Percentiles rank a stretch among this genome's conserved stretches.
phyloP scores from a whole-genome alignment of 1,140 invertebrate genomes.

The Drosophila nigromelanica region DNA sequence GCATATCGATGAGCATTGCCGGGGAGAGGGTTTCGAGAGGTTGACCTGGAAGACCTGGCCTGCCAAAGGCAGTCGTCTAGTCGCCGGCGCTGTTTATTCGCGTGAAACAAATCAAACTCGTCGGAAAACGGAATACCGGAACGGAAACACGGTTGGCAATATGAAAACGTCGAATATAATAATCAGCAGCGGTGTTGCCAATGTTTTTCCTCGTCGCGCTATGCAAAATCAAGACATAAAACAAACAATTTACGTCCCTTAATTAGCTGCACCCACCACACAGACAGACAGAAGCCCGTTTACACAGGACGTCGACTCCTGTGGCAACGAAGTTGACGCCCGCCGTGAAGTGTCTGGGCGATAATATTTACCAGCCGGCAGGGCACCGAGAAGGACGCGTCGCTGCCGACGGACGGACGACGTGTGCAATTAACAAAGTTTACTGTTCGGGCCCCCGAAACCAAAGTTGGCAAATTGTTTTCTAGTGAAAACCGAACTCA shows the following conservation, averaged over 20 bases:
- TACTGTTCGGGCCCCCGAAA: conserved; percentile 1
- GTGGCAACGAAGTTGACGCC: conserved; percentile 8
- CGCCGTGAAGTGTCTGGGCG: conserved; percentile 40
- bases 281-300: too few species aligned
- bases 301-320: conserved; percentile 11
- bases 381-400: conserved; percentile 23
- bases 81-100: conserved; percentile 64
- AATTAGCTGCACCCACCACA: conserved; percentile 62
- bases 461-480: conserved; percentile 57
- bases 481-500: conserved; percentile 52
- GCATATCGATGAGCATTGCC: conserved; percentile 69
- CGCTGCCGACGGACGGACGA: conserved; percentile 4
- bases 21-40: background rate
- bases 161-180: conserved; percentile 57
- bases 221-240: conserved; percentile 58
- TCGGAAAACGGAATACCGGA: conserved; percentile 9
- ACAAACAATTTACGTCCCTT: conserved; percentile 64
- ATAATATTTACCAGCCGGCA: conserved; percentile 45
- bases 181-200: conserved; percentile 43
- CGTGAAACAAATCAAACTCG: conserved; percentile 71
- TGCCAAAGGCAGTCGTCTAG: conserved; percentile 4
- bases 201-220: conserved; percentile 4
- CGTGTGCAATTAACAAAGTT: conserved; percentile 33
- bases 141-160: conserved; percentile 32
- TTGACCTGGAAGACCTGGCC: background rate